These are phyloP conservation scores for Salvelinus fontinalis DNA, from an alignment of 2,113 vertebrate species.

Conservation along the genomic window DNA sequence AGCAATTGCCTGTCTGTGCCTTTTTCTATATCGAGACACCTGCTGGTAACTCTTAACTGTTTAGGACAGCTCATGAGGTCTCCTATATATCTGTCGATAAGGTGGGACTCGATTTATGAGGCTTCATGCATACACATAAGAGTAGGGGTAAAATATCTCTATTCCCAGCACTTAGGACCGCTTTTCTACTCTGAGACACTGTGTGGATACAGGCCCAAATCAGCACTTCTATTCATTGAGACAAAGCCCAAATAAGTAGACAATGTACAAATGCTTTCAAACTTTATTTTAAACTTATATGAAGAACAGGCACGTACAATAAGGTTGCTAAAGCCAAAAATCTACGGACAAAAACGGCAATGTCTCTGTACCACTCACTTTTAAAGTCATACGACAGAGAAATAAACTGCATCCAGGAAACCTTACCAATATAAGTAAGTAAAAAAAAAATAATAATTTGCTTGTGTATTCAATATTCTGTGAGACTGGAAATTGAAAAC, in stretches of 20 bases:
- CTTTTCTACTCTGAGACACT: too few species aligned
- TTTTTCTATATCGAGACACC: too few species aligned
- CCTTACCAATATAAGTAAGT: constrained; percentile 30
- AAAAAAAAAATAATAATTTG: background rate
- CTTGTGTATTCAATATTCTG: constrained; percentile 1
- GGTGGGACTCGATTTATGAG: too few species aligned
- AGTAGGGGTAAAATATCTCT: too few species aligned
- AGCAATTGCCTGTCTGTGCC: too few species aligned
- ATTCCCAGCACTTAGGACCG: too few species aligned
- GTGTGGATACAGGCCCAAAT: too few species aligned
- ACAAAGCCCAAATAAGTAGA: background rate
- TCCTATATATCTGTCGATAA: too few species aligned
- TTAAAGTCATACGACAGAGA: constrained; percentile 16
- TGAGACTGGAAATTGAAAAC: background rate
- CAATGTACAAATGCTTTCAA: constrained; percentile 41
- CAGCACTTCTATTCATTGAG: too few species aligned
- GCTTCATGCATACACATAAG: too few species aligned
- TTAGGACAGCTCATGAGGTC: too few species aligned
- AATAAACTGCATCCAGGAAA: constrained; percentile 24
- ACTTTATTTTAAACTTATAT: constrained; percentile 39
- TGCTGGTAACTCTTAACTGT: too few species aligned
- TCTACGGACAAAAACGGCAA: constrained; percentile 23
- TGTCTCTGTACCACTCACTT: constrained; percentile 3
- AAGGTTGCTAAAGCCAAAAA: constrained; percentile 23
- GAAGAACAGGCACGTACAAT: constrained; percentile 32